Conservation (phyloP, 2,888 invertebrate species). For the Ernsta delagoae region DNA sequence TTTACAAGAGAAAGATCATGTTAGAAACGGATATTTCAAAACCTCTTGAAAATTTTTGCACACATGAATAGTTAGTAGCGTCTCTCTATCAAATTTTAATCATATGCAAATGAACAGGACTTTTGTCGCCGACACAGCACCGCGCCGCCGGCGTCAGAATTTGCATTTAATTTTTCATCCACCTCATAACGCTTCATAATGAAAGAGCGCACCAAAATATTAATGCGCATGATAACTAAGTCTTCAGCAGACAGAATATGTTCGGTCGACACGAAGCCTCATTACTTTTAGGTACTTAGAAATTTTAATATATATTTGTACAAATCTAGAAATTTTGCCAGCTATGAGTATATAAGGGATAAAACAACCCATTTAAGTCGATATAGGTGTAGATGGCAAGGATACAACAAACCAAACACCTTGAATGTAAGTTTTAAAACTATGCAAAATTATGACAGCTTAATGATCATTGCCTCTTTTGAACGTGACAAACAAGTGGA, state of each 20-base stretch:
- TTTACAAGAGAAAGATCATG: too few relatives aligned
- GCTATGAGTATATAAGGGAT: too few relatives aligned
- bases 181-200: slow-evolving; percentile 4
- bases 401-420: too few relatives aligned
- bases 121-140: slow-evolving; percentile 2
- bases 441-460: too few relatives aligned
- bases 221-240: background rate
- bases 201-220: background rate
- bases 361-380: too few relatives aligned
- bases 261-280: background rate
- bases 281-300: background rate
- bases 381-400: too few relatives aligned
- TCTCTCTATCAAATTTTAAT: slow-evolving; percentile 17
- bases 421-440: too few relatives aligned
- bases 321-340: too few relatives aligned
- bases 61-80: slow-evolving; percentile 5
- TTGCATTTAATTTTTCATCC: slow-evolving; percentile 5
- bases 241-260: background rate
- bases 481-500: too few relatives aligned
- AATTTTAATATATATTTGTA: too few relatives aligned
- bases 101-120: slow-evolving; percentile 31
- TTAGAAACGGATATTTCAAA: background rate
- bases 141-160: background rate
- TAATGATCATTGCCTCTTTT: too few relatives aligned
- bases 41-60: background rate